Evolutionary conservation across 1,140 invertebrate species (phyloP), one percentile per base, ranked within the genome.

Genomic region (Papilio dardanus): DNA sequence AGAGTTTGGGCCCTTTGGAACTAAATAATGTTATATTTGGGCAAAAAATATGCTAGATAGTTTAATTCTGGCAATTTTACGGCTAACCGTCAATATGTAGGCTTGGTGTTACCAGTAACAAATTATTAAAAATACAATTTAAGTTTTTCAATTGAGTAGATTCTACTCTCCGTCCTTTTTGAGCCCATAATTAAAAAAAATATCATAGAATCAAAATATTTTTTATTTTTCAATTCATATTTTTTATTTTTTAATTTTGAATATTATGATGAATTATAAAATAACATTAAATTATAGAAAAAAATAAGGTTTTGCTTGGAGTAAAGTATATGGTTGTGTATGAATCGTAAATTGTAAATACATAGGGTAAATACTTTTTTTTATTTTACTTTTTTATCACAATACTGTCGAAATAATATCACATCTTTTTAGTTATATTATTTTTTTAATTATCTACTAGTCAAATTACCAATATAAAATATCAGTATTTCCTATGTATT

Each of bases 211-310:
- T 37, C 2, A 37, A 37, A 37, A 7, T 37, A 37, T n/a, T n/a
- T n/a, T n/a, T n/a, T n/a, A n/a, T n/a, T n/a, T n/a, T n/a, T n/a
- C n/a, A n/a, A n/a, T n/a, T n/a, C n/a, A n/a, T n/a, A n/a, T 19
- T 21, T 21, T 50, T 19, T n/a, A 3, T 50, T 3, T 50, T 4
- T 50, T 5, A 50, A 50, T 19, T 7, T 50, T 50, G 1, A 21
- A 50, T 50, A 50, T 21, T 50, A 0, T 50, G 46, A 21, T 50
- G 46, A 50, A 50, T 50, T 50, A 50, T 50, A 50, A 50, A 50
- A n/a, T n/a, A n/a, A n/a, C n/a, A n/a, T n/a, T n/a, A n/a, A n/a
- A n/a, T n/a, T n/a, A n/a, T n/a, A n/a, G n/a, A n/a, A n/a, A n/a
- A n/a, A n/a, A n/a, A n/a, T n/a, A 37, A 7, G 2, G n/a, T 37